Evolutionary conservation across 2,888 invertebrate species (phyloP).

Genomic region (Eristalinus sepulchralis): DNA sequence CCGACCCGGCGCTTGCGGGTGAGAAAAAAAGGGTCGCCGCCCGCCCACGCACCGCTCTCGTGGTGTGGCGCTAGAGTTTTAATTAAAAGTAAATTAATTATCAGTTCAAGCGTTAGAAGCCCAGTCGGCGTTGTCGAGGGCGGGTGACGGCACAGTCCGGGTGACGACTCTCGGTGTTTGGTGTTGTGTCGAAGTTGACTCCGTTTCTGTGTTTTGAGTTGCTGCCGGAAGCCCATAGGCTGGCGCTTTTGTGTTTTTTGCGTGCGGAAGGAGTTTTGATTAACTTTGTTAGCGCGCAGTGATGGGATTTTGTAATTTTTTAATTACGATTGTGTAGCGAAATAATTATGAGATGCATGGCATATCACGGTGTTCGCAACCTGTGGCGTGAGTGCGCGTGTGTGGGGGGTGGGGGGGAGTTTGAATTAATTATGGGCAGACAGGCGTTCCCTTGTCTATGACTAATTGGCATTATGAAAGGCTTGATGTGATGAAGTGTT

Average conservation of each 20-base stretch:
- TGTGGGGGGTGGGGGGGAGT: not conserved
- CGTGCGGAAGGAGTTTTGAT: slow-evolving; percentile 55
- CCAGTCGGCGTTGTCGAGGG: slow-evolving; percentile 2
- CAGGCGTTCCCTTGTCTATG: not conserved
- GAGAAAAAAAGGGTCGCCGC: slow-evolving; percentile 48
- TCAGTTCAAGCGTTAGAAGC: slow-evolving; percentile 64
- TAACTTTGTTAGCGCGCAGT: slow-evolving; percentile 57
- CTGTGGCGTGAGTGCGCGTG: not conserved
- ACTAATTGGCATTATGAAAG: slow-evolving; percentile 3
- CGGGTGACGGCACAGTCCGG: not conserved
- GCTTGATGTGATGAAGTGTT: not conserved
- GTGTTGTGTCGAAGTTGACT: slow-evolving; percentile 30
- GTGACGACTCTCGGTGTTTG: slow-evolving; percentile 14
- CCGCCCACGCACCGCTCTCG: not conserved
- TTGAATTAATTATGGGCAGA: slow-evolving; percentile 56
- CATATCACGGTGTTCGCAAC: not conserved
- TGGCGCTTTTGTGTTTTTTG: not conserved
- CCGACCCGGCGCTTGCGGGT: slow-evolving; percentile 2
- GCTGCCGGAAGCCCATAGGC: slow-evolving; percentile 9
- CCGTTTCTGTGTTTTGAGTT: no score
- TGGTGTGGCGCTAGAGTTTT: slow-evolving; percentile 52
- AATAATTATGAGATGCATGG: slow-evolving; percentile 43
- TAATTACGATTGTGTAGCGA: slow-evolving; percentile 56
- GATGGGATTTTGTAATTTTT: slow-evolving; percentile 63
- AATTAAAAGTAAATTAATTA: slow-evolving; percentile 71